Evolutionary conservation across 2,797 vertebrate species (phyloP).

Genomic region (Hippoglossus hippoglossus): DNA sequence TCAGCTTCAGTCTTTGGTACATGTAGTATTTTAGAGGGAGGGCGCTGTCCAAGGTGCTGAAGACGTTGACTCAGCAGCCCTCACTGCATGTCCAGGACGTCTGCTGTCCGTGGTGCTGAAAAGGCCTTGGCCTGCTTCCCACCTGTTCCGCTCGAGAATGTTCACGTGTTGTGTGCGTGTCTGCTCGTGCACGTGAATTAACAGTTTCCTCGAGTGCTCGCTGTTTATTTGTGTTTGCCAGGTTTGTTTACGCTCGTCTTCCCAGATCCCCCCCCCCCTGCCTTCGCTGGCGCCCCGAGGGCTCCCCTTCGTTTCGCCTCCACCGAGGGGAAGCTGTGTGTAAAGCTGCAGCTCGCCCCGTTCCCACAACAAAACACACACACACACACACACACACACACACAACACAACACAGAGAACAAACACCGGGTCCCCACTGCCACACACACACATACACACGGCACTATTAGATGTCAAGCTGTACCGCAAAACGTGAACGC

Average conservation of each 20-base stretch:
- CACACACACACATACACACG: no score
- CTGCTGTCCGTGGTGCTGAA: constrained; percentile 4
- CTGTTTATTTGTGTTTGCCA: constrained; percentile 21
- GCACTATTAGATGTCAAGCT: constrained; percentile 61
- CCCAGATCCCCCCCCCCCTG: constrained; percentile 61
- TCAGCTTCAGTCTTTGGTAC: no score
- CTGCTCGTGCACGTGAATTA: neutral
- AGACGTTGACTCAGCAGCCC: neutral
- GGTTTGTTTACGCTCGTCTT: constrained; percentile 55
- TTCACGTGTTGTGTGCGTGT: neutral
- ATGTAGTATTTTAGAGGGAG: no score
- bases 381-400: constrained; percentile 22
- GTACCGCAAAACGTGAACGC: constrained; percentile 40
- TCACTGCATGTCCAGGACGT: no score
- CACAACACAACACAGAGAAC: constrained; percentile 49
- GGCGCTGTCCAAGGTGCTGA: constrained; percentile 22
- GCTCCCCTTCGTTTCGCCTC: constrained; percentile 70
- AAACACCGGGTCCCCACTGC: constrained; percentile 47
- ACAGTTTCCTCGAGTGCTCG: constrained; percentile 33
- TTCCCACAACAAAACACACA: constrained; percentile 58
- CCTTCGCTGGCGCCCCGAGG: constrained; percentile 63
- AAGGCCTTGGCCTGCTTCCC: neutral
- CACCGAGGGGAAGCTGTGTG: constrained; percentile 73
- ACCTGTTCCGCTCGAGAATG: neutral
- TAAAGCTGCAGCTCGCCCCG: constrained; percentile 60